phyloP scores from a whole-genome alignment of 1,140 invertebrate species.

The Drosophila novamexicana region DNA sequence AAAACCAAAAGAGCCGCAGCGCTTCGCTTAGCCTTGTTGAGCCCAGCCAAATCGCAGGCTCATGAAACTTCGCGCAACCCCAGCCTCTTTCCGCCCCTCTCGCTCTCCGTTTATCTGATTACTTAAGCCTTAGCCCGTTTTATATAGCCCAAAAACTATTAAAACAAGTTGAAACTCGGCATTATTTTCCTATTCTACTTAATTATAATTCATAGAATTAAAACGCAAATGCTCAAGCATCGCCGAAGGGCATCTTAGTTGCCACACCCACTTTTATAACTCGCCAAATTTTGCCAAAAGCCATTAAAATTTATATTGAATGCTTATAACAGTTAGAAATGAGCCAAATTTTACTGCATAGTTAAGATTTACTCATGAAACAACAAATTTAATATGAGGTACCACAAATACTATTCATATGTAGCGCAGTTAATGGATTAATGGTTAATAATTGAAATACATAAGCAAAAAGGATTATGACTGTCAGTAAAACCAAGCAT shows the following conservation, averaged over 20 bases:
- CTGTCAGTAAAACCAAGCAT: not conserved
- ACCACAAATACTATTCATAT: not conserved
- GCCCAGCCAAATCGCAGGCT: conserved; percentile 14
- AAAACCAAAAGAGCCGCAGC: not conserved
- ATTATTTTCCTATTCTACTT: conserved; percentile 19
- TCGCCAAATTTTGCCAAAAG: not conserved
- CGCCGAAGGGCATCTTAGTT: not conserved
- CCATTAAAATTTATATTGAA: conserved; percentile 8
- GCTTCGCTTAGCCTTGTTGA: conserved; percentile 11
- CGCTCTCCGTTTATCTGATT: not conserved
- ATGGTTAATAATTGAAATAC: not conserved
- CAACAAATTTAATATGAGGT: not conserved
- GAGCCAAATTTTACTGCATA: not conserved
- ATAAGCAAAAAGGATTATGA: not conserved
- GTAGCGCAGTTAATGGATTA: not conserved
- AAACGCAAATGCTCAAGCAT: conserved; percentile 8
- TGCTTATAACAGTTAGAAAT: not conserved
- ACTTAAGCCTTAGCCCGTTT: conserved; percentile 1
- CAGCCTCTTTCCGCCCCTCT: not conserved
- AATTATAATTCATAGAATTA: conserved; percentile 21
- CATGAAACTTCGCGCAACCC: conserved; percentile 9
- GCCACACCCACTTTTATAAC: conserved; percentile 2
- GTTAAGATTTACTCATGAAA: not conserved
- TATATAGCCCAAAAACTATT: conserved; percentile 16
- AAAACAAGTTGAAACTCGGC: conserved; percentile 24